phyloP scores from a whole-genome alignment of 2,113 vertebrate species.

The Marcusenius ussheri region DNA sequence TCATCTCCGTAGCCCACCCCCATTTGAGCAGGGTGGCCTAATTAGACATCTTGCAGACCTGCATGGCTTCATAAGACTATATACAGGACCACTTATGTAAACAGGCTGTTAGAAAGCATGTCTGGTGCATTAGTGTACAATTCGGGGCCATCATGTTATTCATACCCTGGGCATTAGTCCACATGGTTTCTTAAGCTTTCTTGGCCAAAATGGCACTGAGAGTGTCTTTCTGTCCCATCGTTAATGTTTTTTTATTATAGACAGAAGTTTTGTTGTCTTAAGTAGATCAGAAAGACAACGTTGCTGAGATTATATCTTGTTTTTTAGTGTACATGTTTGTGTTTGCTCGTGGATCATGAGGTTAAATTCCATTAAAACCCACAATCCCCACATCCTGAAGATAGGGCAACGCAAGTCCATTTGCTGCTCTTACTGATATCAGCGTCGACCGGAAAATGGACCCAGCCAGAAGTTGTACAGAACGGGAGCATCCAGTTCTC shows the following conservation, averaged over 20 bases:
- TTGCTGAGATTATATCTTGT: not conserved
- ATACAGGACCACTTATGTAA: not conserved
- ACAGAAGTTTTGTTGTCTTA: not conserved
- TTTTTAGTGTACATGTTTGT: not conserved
- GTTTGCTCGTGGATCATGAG: not conserved
- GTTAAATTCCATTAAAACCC: not conserved
- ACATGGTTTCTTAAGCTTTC: not conserved
- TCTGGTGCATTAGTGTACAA: not conserved
- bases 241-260: not conserved
- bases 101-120: not conserved
- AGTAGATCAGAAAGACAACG: not conserved
- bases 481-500: not conserved
- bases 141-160: not conserved
- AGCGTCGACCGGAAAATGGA: not conserved
- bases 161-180: not conserved
- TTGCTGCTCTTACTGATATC: not conserved
- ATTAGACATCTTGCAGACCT: not conserved
- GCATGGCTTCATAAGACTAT: not conserved
- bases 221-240: too few relatives aligned
- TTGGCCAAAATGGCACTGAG: not conserved
- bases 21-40: slow-evolving; percentile 5
- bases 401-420: not conserved
- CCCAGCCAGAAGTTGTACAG: not conserved
- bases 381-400: not conserved
- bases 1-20: not conserved